A percentile compares a stretch with the other conserved stretches of the same genome.
Conservation (phyloP, 2,888 invertebrate genomes). For the Drosophila demipolita region DNA sequence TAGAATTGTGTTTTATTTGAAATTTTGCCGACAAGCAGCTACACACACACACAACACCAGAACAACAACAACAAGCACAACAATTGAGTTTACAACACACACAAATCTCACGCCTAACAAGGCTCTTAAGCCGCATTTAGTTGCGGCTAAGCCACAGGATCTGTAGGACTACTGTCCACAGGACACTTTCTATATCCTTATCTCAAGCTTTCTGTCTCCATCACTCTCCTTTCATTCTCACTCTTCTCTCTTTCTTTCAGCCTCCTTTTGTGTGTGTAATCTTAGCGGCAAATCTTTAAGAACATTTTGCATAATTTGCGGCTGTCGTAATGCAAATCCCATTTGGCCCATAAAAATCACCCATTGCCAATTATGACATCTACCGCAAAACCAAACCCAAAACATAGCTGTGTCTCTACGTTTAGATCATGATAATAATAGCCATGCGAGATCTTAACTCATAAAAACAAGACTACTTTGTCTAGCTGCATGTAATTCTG, state of each 20-base stretch:
- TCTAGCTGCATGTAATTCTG: constrained; percentile 15
- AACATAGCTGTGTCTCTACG: neutral
- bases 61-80: neutral
- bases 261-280: constrained; percentile 39
- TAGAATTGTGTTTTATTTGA: constrained; percentile 54
- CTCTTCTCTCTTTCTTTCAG: neutral
- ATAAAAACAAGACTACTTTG: constrained; percentile 23
- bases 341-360: constrained; percentile 41
- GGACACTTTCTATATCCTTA: neutral
- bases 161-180: constrained; percentile 14
- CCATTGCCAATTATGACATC: constrained; percentile 47
- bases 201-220: neutral
- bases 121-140: constrained; percentile 76
- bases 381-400: constrained; percentile 6
- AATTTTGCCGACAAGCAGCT: constrained; percentile 65
- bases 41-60: neutral
- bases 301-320: constrained; percentile 78
- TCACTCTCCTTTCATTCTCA: constrained; percentile 19
- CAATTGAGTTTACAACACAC: constrained; percentile 26
- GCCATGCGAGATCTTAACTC: constrained; percentile 27
- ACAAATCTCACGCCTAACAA: constrained; percentile 79
- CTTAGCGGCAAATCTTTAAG: constrained; percentile 72
- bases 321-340: constrained; percentile 67
- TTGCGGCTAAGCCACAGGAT: constrained; percentile 64
- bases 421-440: constrained; percentile 13